These are phyloP conservation scores for Drosophila trichaetosa DNA, from an alignment of 2,888 invertebrate genomes.

Conservation along the genomic window DNA sequence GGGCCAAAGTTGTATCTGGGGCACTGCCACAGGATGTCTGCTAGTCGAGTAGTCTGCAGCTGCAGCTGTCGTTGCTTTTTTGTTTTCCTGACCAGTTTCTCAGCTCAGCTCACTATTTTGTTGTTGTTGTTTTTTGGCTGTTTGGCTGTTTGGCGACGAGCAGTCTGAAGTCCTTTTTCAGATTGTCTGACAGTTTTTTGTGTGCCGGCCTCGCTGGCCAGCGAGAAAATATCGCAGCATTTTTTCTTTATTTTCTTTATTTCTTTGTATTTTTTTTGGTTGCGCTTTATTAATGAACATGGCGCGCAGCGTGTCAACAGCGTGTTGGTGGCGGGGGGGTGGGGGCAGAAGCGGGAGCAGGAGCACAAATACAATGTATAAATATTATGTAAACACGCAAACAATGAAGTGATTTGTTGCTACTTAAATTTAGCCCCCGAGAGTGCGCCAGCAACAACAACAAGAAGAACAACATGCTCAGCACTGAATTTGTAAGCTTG, in stretches of 20 bases:
- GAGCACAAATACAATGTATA: slow-evolving; percentile 66
- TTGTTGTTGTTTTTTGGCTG: neutral
- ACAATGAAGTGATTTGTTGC: slow-evolving; percentile 81
- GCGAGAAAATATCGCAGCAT: slow-evolving; percentile 44
- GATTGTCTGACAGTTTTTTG: slow-evolving; percentile 46
- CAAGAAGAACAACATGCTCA: slow-evolving; percentile 17
- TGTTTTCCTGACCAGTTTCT: slow-evolving; percentile 1
- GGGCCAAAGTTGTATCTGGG: neutral
- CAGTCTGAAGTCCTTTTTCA: slow-evolving; percentile 69
- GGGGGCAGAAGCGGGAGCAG: neutral
- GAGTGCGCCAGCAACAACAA: slow-evolving; percentile 45
- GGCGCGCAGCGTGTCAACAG: slow-evolving; percentile 68
- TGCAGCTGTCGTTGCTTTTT: neutral
- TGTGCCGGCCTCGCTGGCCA: slow-evolving; percentile 19
- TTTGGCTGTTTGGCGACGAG: slow-evolving; percentile 55
- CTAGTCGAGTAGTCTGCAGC: neutral
- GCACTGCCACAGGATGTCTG: neutral
- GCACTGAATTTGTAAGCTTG: slow-evolving; percentile 16
- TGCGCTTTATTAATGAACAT: slow-evolving; percentile 73
- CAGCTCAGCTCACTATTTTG: neutral
- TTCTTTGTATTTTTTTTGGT: slow-evolving; percentile 20
- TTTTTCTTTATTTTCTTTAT: slow-evolving; percentile 13
- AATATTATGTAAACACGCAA: slow-evolving; percentile 80
- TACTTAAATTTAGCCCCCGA: slow-evolving; percentile 76
- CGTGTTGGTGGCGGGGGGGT: neutral